A percentile compares a stretch with the other conserved stretches of the same genome.
Conservation (phyloP, 2,888 invertebrate genomes). For the Xestobium rufovillosum region DNA sequence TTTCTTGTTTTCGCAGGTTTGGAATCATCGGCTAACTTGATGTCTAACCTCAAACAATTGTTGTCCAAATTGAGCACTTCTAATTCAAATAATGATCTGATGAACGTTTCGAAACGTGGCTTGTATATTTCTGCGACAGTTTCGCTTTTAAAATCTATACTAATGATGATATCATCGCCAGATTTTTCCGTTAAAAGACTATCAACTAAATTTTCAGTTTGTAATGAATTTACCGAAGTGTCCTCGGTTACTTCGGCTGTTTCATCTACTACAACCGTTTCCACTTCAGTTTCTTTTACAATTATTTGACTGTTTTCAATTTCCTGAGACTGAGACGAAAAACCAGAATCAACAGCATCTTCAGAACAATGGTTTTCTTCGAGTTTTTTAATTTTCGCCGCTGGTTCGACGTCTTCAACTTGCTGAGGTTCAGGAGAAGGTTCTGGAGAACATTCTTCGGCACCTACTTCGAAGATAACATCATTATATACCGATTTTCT, state of each 20-base stretch:
- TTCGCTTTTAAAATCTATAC: slow-evolving; percentile 45
- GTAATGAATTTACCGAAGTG: no score
- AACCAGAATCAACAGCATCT: not conserved
- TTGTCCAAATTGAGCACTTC: no score
- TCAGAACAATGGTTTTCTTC: no score
- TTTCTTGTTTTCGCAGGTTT: slow-evolving; percentile 15
- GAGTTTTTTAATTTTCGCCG: slow-evolving; percentile 22
- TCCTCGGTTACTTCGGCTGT: no score
- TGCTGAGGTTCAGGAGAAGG: slow-evolving; percentile 10
- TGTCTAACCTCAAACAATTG: no score
- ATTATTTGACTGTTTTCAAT: not conserved
- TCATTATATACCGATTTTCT: slow-evolving; percentile 25
- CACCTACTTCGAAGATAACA: slow-evolving; percentile 29
- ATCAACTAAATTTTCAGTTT: no score
- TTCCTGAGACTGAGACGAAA: not conserved
- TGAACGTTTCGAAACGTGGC: slow-evolving; percentile 6
- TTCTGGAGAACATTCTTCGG: slow-evolving; percentile 28
- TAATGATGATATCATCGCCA: slow-evolving; percentile 32
- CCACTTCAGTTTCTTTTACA: slow-evolving; percentile 1
- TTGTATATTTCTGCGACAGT: slow-evolving; percentile 42
- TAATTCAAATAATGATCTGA: slow-evolving; percentile 11
- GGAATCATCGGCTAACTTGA: no score
- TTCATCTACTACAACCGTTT: no score
- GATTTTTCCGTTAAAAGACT: not conserved
- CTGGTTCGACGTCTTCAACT: slow-evolving; percentile 22